These are phyloP conservation scores for Deilephila elpenor DNA, from an alignment of 2,888 invertebrate species.

Conservation along the genomic window DNA sequence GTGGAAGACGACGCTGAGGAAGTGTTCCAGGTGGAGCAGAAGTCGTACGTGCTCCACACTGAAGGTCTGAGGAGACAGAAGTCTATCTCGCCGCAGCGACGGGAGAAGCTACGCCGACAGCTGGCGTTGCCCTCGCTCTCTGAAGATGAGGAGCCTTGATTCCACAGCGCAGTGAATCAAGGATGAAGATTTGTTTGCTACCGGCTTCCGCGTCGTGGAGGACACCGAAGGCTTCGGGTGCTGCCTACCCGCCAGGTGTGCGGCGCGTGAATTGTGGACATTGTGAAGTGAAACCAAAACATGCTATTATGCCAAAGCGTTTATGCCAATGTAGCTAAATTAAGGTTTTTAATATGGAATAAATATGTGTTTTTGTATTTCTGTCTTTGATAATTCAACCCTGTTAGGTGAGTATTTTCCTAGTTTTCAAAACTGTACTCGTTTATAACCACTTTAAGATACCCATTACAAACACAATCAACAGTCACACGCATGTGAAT, in stretches of 20 bases:
- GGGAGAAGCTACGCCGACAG: constrained; percentile 70
- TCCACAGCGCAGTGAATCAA: constrained; percentile 45
- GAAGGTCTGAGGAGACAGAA: constrained; percentile 75
- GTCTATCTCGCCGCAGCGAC: constrained; percentile 72
- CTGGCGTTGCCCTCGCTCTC: constrained; percentile 76
- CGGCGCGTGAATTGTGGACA: constrained; percentile 32
- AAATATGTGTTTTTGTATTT: constrained; percentile 31
- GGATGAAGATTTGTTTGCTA: constrained; percentile 70
- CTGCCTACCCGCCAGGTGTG: constrained; percentile 24
- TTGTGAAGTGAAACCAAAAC: constrained; percentile 62
- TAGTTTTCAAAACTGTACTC: background rate
- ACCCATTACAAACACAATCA: no score
- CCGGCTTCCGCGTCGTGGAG: constrained; percentile 46
- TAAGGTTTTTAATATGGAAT: constrained; percentile 36
- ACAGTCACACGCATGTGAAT: no score
- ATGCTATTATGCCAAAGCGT: constrained; percentile 50
- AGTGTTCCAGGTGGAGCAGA: constrained; percentile 61
- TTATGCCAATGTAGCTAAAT: constrained; percentile 58
- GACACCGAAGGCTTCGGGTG: constrained; percentile 23
- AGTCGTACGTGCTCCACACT: constrained; percentile 64
- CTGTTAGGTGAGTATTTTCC: constrained; percentile 21
- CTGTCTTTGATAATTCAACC: constrained; percentile 25
- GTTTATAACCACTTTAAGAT: background rate
- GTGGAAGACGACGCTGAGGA: constrained; percentile 71
- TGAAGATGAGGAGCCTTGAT: constrained; percentile 81